These are phyloP conservation scores for Seriola quinqueradiata DNA, from an alignment of 2,113 vertebrate species.

Conservation along the genomic window DNA sequence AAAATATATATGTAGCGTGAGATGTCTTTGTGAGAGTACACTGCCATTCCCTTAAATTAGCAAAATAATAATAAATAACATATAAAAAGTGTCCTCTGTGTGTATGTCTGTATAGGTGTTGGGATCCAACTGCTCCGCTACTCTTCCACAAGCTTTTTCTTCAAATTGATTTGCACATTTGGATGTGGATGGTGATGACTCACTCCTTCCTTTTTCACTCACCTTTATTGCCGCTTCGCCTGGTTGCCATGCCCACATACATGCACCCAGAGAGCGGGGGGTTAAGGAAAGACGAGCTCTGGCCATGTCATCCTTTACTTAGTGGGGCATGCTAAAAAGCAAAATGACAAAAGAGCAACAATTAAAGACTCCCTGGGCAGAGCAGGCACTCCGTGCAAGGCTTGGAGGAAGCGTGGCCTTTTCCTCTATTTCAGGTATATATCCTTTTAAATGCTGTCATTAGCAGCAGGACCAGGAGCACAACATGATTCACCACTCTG, in stretches of 20 bases:
- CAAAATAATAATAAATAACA: background rate
- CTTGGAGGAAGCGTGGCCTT: conserved; percentile 7
- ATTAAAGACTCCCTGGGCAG: conserved; percentile 33
- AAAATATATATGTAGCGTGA: background rate
- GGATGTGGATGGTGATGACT: conserved; percentile 55
- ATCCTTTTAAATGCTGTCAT: conserved; percentile 26
- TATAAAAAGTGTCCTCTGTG: background rate
- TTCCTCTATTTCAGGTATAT: conserved; percentile 7
- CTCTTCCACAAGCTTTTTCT: background rate
- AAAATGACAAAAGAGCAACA: conserved; percentile 42
- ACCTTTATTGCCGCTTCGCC: conserved; percentile 47
- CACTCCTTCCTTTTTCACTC: conserved; percentile 47
- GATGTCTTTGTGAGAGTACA: background rate
- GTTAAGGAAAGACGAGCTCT: conserved; percentile 17
- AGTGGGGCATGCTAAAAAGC: conserved; percentile 25
- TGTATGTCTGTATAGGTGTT: background rate
- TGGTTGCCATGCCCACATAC: conserved; percentile 72
- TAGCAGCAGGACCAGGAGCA: conserved; percentile 1
- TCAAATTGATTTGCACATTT: conserved; percentile 54
- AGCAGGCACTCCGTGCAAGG: background rate
- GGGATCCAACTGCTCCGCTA: background rate
- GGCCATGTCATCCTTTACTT: conserved; percentile 37
- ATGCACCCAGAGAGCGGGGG: conserved; percentile 55
- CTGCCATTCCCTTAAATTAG: background rate
- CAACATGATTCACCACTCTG: conserved; percentile 10